A percentile compares a stretch with the other conserved stretches of the same genome.
These are phyloP conservation scores for Bombus waltoni DNA, from an alignment of 1,140 invertebrate species.

Conservation along the genomic window DNA sequence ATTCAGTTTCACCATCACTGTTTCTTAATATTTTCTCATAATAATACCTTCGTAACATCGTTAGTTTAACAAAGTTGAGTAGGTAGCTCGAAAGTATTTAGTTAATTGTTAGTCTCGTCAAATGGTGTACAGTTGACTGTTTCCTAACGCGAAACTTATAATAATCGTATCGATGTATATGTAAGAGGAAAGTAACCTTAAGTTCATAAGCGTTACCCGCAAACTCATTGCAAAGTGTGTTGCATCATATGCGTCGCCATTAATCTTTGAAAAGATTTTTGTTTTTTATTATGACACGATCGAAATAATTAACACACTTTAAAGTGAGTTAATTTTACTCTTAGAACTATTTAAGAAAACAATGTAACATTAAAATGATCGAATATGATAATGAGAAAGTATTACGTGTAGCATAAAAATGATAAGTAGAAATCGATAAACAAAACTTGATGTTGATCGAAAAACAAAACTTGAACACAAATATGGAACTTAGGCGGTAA, in stretches of 20 bases:
- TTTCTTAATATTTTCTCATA: conserved; percentile 39
- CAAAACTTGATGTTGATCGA: no score
- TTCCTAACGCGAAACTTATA: not conserved
- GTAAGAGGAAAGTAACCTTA: not conserved
- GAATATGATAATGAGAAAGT: not conserved
- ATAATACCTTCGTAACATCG: not conserved
- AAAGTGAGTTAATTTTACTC: not conserved
- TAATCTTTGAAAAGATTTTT: not conserved
- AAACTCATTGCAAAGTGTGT: not conserved
- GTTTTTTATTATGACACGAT: not conserved
- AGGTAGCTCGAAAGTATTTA: conserved; percentile 6
- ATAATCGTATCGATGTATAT: not conserved
- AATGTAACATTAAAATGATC: not conserved
- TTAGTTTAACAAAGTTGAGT: conserved; percentile 35
- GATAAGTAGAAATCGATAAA: not conserved
- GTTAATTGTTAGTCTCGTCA: conserved; percentile 20
- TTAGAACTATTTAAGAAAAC: not conserved
- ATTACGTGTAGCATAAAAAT: not conserved
- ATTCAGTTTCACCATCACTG: conserved; percentile 24
- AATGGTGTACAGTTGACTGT: not conserved
- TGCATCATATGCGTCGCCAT: not conserved
- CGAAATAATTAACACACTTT: not conserved
- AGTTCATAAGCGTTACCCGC: not conserved
- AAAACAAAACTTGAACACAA: no score
- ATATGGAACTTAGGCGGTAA: no score